Percentiles rank a stretch among this genome's conserved stretches.
Conservation (phyloP, 1,140 invertebrate species). For the Tetragnatha versicolor region DNA sequence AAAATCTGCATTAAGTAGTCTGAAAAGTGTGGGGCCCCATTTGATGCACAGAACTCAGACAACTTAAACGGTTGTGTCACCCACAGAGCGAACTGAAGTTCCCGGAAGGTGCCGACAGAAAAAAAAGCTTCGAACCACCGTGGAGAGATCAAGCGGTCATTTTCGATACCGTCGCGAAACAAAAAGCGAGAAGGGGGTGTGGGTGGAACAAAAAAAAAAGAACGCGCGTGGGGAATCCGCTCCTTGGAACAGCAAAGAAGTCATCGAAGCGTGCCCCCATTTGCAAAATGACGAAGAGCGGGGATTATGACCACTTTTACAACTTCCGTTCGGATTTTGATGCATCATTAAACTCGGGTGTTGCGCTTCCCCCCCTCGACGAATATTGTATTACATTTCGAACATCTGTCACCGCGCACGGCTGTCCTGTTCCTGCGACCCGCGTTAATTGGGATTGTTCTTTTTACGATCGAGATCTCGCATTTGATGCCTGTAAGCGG, state of each 20-base stretch:
- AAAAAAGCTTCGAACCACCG: too few species aligned
- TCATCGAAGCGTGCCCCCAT: slow-evolving; percentile 44
- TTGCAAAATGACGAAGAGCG: slow-evolving; percentile 23
- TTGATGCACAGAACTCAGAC: too few species aligned
- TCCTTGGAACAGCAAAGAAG: neutral
- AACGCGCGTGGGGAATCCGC: neutral
- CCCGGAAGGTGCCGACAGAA: too few species aligned
- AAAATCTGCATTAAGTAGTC: too few species aligned
- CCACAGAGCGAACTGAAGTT: too few species aligned
- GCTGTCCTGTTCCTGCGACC: too few species aligned
- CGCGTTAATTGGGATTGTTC: neutral
- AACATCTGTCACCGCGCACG: slow-evolving; percentile 33
- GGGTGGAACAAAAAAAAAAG: neutral
- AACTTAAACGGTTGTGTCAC: too few species aligned
- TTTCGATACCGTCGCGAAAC: too few species aligned
- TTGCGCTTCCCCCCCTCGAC: neutral
- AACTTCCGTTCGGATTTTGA: slow-evolving; percentile 52
- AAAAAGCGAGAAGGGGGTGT: neutral
- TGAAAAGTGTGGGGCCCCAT: too few species aligned
- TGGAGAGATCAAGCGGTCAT: too few species aligned
- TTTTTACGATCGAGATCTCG: too few species aligned
- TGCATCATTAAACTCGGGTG: slow-evolving; percentile 29
- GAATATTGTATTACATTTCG: slow-evolving; percentile 32
- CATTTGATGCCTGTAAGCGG: too few species aligned
- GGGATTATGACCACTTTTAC: slow-evolving; percentile 54